phyloP scores from a whole-genome alignment of 2,888 invertebrate genomes.

The Listrodromus nycthemerus region DNA sequence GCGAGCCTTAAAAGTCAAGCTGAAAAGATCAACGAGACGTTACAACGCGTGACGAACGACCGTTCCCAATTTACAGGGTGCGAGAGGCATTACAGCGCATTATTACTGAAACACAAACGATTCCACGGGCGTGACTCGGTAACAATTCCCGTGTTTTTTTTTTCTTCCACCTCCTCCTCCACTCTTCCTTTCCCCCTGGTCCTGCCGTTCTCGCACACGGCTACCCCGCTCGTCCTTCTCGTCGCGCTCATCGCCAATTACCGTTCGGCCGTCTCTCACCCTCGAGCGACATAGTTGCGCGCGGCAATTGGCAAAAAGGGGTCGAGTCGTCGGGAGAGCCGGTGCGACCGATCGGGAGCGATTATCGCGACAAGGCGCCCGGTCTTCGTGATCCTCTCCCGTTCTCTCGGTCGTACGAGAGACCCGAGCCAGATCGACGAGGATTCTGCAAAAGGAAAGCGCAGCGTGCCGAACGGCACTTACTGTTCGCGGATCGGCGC shows the following conservation, averaged over 20 bases:
- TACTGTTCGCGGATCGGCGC: conserved; percentile 51
- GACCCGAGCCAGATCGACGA: conserved; percentile 47
- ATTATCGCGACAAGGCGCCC: conserved; percentile 64
- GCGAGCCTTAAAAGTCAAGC: conserved; percentile 45
- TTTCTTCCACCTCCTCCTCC: conserved; percentile 18
- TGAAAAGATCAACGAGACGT: conserved; percentile 50
- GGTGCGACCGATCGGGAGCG: conserved; percentile 58
- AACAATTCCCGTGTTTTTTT: conserved; percentile 55
- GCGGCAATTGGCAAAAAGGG: conserved; percentile 66
- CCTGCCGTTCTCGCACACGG: conserved; percentile 45
- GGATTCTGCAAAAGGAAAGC: conserved; percentile 57
- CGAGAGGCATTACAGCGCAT: conserved; percentile 68
- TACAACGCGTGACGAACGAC: conserved; percentile 58
- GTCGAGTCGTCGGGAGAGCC: conserved; percentile 47
- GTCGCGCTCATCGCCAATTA: conserved; percentile 74
- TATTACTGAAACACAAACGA: conserved; percentile 60
- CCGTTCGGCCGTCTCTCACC: conserved; percentile 67
- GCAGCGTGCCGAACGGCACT: conserved; percentile 25
- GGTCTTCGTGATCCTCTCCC: conserved; percentile 26
- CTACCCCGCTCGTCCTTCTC: conserved; percentile 35
- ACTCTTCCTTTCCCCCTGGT: background rate
- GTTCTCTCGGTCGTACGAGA: conserved; percentile 12
- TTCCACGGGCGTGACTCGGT: conserved; percentile 72
- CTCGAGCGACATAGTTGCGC: conserved; percentile 67
- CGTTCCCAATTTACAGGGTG: conserved; percentile 63